Conservation (phyloP, 2,797 vertebrate species). For the Heterohyrax brucei region DNA sequence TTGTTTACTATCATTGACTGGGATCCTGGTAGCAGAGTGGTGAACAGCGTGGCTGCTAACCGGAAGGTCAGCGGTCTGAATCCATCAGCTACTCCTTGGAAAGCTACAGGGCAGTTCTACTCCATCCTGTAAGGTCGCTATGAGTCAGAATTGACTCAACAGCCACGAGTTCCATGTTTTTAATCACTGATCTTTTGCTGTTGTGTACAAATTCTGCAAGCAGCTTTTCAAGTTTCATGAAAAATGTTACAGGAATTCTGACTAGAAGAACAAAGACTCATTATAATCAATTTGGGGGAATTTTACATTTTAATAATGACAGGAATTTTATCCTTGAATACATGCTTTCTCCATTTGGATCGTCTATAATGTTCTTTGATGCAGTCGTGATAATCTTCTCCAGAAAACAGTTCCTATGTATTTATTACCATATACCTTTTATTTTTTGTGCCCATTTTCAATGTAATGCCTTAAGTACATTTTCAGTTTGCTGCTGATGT, state of each 20-base stretch:
- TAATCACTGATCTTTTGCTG: not conserved
- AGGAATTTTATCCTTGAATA: slow-evolving; percentile 29
- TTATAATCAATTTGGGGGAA: not conserved
- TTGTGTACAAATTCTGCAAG: slow-evolving; percentile 6
- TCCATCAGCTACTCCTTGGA: no score
- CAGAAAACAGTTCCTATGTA: not conserved
- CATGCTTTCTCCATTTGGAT: not conserved
- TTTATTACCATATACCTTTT: slow-evolving; percentile 30
- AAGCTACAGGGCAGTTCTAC: no score
- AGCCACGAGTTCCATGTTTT: no score
- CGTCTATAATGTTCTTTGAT: slow-evolving; percentile 8
- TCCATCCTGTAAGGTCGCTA: no score
- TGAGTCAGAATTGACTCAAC: no score
- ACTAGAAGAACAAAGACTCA: not conserved
- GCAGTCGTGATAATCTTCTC: slow-evolving; percentile 13
- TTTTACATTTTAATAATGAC: not conserved
- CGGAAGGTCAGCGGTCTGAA: no score
- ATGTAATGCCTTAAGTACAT: not conserved
- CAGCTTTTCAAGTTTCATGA: slow-evolving; percentile 54
- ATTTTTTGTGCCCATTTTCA: not conserved
- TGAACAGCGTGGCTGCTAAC: no score
- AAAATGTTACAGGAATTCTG: slow-evolving; percentile 44
- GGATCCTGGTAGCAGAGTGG: no score
- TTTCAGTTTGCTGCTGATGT: not conserved
- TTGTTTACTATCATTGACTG: not conserved